Conservation (phyloP, 1,140 invertebrate species). For the Drosophila tristis region DNA sequence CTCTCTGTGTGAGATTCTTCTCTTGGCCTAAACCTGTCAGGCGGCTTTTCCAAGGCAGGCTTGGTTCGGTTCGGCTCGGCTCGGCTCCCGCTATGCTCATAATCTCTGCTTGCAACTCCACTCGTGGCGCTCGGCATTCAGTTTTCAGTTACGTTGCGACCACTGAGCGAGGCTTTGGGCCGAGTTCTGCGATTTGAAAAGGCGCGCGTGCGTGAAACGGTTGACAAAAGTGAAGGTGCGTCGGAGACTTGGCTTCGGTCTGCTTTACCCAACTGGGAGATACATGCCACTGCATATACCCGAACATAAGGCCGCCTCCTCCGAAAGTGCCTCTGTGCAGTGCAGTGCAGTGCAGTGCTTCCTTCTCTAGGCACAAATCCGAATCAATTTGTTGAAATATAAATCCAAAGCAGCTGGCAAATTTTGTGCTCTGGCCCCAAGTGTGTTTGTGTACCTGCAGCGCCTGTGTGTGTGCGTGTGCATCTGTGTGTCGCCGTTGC, state of each 20-base stretch:
- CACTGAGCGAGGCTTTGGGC: slow-evolving; percentile 58
- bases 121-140: slow-evolving; percentile 9
- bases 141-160: slow-evolving; percentile 60
- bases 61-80: neutral
- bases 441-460: slow-evolving; percentile 16
- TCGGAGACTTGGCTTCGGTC: slow-evolving; percentile 2
- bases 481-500: slow-evolving; percentile 55
- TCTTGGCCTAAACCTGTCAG: slow-evolving; percentile 54
- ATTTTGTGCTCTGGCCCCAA: slow-evolving; percentile 42
- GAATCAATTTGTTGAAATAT: slow-evolving; percentile 19
- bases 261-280: too few relatives aligned
- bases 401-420: slow-evolving; percentile 40
- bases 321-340: neutral
- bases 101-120: slow-evolving; percentile 65
- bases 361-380: neutral
- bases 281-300: slow-evolving; percentile 6
- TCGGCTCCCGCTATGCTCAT: slow-evolving; percentile 48
- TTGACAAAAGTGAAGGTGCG: slow-evolving; percentile 75
- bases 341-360: slow-evolving; percentile 1
- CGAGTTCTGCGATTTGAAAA: slow-evolving; percentile 25
- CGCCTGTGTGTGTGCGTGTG: slow-evolving; percentile 33
- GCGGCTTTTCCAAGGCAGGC: slow-evolving; percentile 55
- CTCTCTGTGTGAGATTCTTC: slow-evolving; percentile 13
- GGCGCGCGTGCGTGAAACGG: slow-evolving; percentile 28
- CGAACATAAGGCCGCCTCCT: slow-evolving; percentile 4